These are phyloP conservation scores for Heteronetta atricapilla DNA, from an alignment of 2,113 vertebrate species.

Conservation along the genomic window DNA sequence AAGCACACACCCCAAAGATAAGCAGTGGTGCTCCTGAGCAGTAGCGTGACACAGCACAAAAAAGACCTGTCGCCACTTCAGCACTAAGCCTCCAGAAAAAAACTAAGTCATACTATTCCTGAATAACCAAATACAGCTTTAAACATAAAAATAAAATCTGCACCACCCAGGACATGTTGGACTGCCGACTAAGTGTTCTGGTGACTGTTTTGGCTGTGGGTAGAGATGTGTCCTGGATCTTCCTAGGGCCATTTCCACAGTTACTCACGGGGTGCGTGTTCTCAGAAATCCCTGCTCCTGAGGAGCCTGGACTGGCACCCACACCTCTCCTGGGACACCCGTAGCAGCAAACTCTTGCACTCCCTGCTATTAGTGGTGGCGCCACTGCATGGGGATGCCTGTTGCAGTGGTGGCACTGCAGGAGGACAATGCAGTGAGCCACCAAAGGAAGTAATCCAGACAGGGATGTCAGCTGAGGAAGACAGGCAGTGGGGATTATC, in stretches of 20 bases:
- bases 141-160: neutral
- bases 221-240: conserved; percentile 17
- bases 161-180: neutral
- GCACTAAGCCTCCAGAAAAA: neutral
- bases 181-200: neutral
- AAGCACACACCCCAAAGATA: neutral
- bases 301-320: neutral
- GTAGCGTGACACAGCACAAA: neutral
- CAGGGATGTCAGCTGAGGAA: neutral
- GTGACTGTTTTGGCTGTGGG: neutral
- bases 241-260: neutral
- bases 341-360: neutral
- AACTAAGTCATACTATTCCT: neutral
- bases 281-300: neutral
- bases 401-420: neutral
- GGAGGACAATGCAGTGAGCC: neutral
- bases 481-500: neutral
- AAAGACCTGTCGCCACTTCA: neutral
- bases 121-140: neutral
- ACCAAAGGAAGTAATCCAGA: neutral
- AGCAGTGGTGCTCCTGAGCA: rapidly evolving
- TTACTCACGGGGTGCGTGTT: neutral
- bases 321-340: neutral
- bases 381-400: neutral
- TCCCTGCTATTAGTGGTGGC: neutral